A percentile compares a stretch with the other conserved stretches of the same genome.
Conservation (phyloP, 2,113 vertebrate genomes). For the Brachyistius frenatus region DNA sequence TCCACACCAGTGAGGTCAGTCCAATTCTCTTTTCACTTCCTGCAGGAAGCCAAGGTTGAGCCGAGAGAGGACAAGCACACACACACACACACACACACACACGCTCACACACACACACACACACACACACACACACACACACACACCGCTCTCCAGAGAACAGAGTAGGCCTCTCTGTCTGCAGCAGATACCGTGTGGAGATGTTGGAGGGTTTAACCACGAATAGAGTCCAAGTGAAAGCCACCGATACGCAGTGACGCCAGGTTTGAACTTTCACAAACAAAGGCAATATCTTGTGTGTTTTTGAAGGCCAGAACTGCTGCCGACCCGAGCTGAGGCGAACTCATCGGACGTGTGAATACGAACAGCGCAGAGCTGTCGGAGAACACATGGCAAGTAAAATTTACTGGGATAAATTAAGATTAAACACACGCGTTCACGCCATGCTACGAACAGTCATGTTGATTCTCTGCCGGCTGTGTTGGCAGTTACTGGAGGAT, state of each 20-base stretch:
- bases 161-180: slow-evolving; percentile 22
- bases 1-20: slow-evolving; percentile 66
- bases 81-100: slow-evolving; percentile 28
- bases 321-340: neutral
- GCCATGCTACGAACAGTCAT: slow-evolving; percentile 11
- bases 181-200: slow-evolving; percentile 21
- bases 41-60: slow-evolving; percentile 67
- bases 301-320: neutral
- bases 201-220: slow-evolving; percentile 19
- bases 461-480: slow-evolving; percentile 17
- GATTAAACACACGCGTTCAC: neutral
- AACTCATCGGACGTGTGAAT: neutral
- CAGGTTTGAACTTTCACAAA: neutral
- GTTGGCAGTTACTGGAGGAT: slow-evolving; percentile 34
- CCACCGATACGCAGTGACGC: neutral
- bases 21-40: slow-evolving; percentile 75
- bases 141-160: slow-evolving; percentile 22
- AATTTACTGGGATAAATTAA: neutral
- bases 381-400: neutral
- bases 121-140: neutral
- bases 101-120: slow-evolving; percentile 25
- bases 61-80: slow-evolving; percentile 31
- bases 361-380: neutral
- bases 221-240: neutral
- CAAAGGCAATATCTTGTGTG: neutral